A percentile compares a stretch with the other conserved stretches of the same genome.
Evolutionary conservation across 2,888 invertebrate species (phyloP).

Genomic region (Balanococcus diminutus): DNA sequence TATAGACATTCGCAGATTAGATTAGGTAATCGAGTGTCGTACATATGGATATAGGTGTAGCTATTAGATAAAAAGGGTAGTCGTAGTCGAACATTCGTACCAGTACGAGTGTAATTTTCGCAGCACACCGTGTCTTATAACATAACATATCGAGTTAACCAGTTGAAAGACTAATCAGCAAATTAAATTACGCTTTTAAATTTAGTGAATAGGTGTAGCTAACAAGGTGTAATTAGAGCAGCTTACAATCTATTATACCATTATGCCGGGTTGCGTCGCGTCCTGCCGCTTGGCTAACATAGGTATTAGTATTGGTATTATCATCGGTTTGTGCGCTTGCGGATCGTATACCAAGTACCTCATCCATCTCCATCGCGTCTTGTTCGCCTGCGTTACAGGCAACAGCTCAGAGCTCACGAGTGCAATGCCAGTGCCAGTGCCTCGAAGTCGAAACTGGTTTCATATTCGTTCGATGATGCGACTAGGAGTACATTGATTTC

Average conservation of each 20-base stretch:
- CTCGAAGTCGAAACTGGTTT: too few relatives aligned
- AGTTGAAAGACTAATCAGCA: background rate
- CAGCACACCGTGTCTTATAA: background rate
- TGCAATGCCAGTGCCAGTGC: too few relatives aligned
- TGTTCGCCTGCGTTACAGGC: background rate
- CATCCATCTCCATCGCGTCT: background rate
- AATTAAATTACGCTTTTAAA: background rate
- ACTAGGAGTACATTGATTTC: too few relatives aligned
- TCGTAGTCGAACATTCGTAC: background rate
- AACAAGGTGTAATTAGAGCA: slow-evolving; percentile 20
- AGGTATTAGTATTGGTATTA: too few relatives aligned
- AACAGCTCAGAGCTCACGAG: background rate
- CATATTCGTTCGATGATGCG: too few relatives aligned
- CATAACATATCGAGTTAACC: background rate
- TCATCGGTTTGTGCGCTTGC: background rate
- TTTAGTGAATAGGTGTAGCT: background rate
- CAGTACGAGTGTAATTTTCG: too few relatives aligned
- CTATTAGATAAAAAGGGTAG: too few relatives aligned
- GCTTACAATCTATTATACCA: background rate
- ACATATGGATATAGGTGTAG: too few relatives aligned
- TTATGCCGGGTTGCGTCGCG: too few relatives aligned
- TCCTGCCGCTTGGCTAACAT: background rate
- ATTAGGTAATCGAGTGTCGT: too few relatives aligned
- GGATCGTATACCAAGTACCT: background rate
- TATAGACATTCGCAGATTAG: too few relatives aligned